Conservation (phyloP, 2,113 vertebrate species). For the Microcebus lehilahytsara region DNA sequence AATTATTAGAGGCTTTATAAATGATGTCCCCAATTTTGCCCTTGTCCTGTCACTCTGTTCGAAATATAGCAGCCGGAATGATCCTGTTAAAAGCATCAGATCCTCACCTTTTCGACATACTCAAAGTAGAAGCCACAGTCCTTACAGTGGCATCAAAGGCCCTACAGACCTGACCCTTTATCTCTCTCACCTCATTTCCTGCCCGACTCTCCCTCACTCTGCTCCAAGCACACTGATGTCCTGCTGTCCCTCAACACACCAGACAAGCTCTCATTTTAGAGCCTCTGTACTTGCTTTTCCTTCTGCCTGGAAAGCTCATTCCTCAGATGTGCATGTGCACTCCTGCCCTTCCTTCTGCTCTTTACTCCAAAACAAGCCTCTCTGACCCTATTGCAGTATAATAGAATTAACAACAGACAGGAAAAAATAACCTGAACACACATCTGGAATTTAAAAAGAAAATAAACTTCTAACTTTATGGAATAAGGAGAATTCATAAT, state of each 20-base stretch:
- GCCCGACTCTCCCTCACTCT: background rate
- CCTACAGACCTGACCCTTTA: background rate
- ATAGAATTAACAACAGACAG: background rate
- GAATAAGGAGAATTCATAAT: background rate
- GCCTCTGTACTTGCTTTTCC: background rate
- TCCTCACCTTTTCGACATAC: background rate
- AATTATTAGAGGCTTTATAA: background rate
- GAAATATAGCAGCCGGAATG: background rate
- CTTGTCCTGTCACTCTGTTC: background rate
- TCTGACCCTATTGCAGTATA: background rate
- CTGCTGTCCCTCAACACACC: background rate
- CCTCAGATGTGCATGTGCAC: background rate
- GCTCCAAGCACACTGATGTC: background rate
- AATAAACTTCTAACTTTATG: background rate
- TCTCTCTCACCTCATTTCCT: background rate
- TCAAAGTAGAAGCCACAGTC: background rate
- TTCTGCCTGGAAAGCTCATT: background rate
- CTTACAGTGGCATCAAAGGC: background rate
- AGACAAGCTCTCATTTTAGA: background rate
- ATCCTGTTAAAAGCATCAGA: background rate
- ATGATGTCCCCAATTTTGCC: background rate
- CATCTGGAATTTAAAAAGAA: background rate
- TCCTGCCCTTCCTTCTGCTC: background rate
- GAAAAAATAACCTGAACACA: background rate
- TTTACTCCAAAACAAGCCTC: background rate